A percentile compares a stretch with the other conserved stretches of the same genome.
Conservation (phyloP, 1,140 invertebrate genomes). For the Idris sp. region DNA sequence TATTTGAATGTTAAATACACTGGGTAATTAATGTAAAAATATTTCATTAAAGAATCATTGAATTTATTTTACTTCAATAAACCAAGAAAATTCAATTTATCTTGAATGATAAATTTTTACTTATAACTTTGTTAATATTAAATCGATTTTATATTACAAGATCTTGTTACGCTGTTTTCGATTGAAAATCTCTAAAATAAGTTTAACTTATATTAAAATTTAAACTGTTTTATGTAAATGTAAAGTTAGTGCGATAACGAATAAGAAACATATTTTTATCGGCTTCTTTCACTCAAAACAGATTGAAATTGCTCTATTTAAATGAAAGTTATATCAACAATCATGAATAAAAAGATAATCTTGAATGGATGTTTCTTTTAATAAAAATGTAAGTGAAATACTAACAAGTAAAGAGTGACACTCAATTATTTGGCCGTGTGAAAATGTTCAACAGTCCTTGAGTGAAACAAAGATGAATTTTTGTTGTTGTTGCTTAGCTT, state of each 20-base stretch:
- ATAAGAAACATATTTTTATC: too few species aligned
- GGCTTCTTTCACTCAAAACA: too few species aligned
- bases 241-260: too few species aligned
- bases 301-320: background rate
- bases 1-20: conserved; percentile 3
- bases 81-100: conserved; percentile 7
- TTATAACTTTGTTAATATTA: conserved; percentile 9
- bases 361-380: conserved; percentile 1
- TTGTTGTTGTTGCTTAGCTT: conserved; percentile 9
- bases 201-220: too few species aligned
- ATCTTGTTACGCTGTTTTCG: conserved; percentile 1
- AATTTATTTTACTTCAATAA: background rate
- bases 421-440: conserved; percentile 31
- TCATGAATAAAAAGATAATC: too few species aligned
- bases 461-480: conserved; percentile 35
- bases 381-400: conserved; percentile 32
- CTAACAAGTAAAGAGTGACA: conserved; percentile 23
- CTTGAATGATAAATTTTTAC: background rate
- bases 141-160: conserved; percentile 1
- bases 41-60: conserved; percentile 7
- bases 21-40: conserved; percentile 3
- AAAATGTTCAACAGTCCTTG: conserved; percentile 24
- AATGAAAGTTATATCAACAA: too few species aligned
- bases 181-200: background rate
- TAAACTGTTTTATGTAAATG: too few species aligned